Conservation (phyloP, 1,140 invertebrate species). For the Drosophila micromelanica region DNA sequence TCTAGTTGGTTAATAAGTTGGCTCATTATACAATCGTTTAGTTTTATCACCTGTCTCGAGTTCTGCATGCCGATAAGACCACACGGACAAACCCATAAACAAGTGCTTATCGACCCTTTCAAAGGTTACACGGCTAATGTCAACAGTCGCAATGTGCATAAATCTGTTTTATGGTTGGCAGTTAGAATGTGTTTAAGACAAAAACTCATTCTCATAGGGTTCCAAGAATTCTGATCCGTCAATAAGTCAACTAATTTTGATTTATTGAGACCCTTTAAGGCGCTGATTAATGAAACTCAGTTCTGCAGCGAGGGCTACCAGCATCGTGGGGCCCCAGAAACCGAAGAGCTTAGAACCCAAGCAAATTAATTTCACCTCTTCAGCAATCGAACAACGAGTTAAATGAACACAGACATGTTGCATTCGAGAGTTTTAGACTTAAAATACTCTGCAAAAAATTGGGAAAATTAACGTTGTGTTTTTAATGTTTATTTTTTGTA, state of each 20-base stretch:
- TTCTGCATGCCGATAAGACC: conserved; percentile 50
- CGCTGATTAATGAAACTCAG: conserved; percentile 36
- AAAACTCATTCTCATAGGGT: neutral
- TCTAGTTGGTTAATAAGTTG: conserved; percentile 33
- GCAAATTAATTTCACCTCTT: conserved; percentile 44
- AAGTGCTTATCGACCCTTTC: conserved; percentile 32
- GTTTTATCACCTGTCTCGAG: conserved; percentile 68
- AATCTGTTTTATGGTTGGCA: conserved; percentile 17
- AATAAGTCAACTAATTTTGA: conserved; percentile 41
- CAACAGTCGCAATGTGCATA: conserved; percentile 32
- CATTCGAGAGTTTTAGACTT: neutral
- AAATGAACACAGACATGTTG: neutral
- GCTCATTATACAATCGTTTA: conserved; percentile 10
- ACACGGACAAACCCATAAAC: conserved; percentile 39
- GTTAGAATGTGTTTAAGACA: conserved; percentile 1
- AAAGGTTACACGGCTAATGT: conserved; percentile 36
- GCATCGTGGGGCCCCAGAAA: conserved; percentile 13
- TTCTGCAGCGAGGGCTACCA: conserved; percentile 13
- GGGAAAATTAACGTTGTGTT: no score
- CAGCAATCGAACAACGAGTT: conserved; percentile 17
- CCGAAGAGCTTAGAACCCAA: neutral
- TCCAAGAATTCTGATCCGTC: conserved; percentile 1
- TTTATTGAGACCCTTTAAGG: conserved; percentile 32
- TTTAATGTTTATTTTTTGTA: no score
- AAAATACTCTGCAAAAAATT: neutral